A percentile compares a stretch with the other conserved stretches of the same genome.
These are phyloP conservation scores for Calliopum simillimum DNA, from an alignment of 2,888 invertebrate genomes.

Conservation along the genomic window DNA sequence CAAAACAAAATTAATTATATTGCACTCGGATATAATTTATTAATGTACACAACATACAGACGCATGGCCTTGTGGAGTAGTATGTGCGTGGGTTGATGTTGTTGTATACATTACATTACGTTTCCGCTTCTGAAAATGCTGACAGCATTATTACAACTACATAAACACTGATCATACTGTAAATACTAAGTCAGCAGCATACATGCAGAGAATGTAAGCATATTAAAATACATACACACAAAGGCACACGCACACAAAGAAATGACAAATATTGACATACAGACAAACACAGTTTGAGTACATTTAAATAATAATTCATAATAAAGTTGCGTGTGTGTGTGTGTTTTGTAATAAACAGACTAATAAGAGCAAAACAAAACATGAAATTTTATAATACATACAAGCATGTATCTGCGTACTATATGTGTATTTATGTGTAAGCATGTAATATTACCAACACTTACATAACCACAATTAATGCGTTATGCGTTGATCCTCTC, in stretches of 20 bases:
- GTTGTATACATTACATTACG: too few species aligned
- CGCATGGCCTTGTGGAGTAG: too few species aligned
- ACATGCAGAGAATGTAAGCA: background rate
- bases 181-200: constrained; percentile 12
- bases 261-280: background rate
- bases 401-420: too few species aligned
- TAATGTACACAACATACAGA: too few species aligned
- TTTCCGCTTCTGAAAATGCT: background rate
- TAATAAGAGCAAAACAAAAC: too few species aligned
- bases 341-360: too few species aligned
- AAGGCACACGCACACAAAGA: background rate
- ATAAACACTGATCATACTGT: constrained; percentile 22
- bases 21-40: too few species aligned
- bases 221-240: background rate
- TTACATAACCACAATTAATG: background rate
- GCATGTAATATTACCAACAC: too few species aligned
- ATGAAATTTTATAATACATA: too few species aligned
- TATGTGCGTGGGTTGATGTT: background rate
- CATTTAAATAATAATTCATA: constrained; percentile 20
- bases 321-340: too few species aligned
- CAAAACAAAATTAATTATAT: too few species aligned
- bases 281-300: background rate
- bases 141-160: constrained; percentile 16
- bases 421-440: too few species aligned
- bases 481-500: constrained; percentile 5